A percentile compares a stretch with the other conserved stretches of the same genome.
Evolutionary conservation across 2,113 vertebrate species (phyloP).

Genomic region (Scolopax mira): DNA sequence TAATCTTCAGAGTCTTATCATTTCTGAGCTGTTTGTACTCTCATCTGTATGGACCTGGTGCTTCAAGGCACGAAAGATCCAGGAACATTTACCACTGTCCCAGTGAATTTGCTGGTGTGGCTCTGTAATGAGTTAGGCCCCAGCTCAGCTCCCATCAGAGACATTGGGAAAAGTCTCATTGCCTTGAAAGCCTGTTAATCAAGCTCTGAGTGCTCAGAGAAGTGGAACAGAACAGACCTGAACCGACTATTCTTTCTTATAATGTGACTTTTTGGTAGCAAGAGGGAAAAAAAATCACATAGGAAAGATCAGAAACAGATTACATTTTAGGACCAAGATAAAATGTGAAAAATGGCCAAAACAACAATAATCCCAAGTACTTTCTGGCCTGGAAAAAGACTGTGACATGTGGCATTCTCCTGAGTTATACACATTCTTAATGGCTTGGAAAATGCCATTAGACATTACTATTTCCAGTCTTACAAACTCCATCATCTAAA

Average conservation of each 20-base stretch:
- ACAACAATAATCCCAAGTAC: slow-evolving; percentile 6
- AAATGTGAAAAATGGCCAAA: background rate
- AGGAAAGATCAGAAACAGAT: slow-evolving; percentile 2
- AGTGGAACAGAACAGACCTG: background rate
- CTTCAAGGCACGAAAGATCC: background rate
- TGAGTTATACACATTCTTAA: slow-evolving; percentile 2
- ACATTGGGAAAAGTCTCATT: background rate
- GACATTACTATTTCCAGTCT: slow-evolving; percentile 37
- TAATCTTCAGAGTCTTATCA: background rate
- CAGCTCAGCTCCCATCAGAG: background rate
- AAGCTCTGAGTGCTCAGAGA: background rate
- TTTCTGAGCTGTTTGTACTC: background rate
- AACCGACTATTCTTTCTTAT: background rate
- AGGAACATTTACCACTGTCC: background rate
- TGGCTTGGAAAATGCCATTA: slow-evolving; percentile 35
- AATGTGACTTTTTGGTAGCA: background rate
- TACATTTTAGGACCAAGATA: background rate
- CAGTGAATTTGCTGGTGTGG: background rate
- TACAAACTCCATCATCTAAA: slow-evolving; percentile 17
- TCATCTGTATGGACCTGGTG: background rate
- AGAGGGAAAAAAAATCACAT: background rate
- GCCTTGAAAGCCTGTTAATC: background rate
- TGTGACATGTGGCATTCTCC: slow-evolving; percentile 7
- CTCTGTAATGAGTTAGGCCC: background rate
- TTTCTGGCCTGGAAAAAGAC: background rate